phyloP scores from a whole-genome alignment of 2,797 vertebrate species.

The Sparidentex hasta region DNA sequence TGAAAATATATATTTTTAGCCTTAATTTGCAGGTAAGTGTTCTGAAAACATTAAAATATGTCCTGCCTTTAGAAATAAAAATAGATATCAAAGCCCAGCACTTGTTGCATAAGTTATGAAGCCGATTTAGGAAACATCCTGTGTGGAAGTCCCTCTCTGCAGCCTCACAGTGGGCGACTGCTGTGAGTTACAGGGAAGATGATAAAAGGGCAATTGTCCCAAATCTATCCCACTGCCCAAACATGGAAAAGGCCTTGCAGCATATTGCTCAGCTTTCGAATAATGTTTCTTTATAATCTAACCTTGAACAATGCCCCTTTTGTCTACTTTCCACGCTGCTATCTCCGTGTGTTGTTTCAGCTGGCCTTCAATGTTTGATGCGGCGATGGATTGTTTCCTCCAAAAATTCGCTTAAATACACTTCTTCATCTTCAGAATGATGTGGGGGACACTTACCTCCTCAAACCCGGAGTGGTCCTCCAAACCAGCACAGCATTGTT shows the following conservation, averaged over 20 bases:
- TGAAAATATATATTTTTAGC: too few species aligned
- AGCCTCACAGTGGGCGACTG: constrained; percentile 55
- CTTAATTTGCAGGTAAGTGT: not conserved
- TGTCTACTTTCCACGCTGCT: constrained; percentile 35
- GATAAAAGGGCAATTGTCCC: constrained; percentile 73
- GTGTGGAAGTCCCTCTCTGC: constrained; percentile 44
- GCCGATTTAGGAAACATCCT: constrained; percentile 55
- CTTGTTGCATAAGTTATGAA: constrained; percentile 58
- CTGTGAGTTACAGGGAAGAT: constrained; percentile 51
- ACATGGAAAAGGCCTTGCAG: constrained; percentile 40
- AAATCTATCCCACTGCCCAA: constrained; percentile 36
- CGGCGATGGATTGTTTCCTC: not conserved
- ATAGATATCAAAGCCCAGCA: constrained; percentile 35
- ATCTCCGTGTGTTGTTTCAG: constrained; percentile 44
- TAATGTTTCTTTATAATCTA: constrained; percentile 40
- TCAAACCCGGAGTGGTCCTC: too few species aligned
- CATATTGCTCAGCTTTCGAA: constrained; percentile 44
- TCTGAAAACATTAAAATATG: not conserved
- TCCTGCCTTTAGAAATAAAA: not conserved
- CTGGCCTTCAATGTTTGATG: constrained; percentile 17
- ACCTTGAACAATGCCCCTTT: constrained; percentile 51
- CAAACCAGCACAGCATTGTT: not conserved
- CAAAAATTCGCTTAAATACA: not conserved
- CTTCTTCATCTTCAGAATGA: not conserved
- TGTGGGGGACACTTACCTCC: too few species aligned